phyloP scores from a whole-genome alignment of 2,113 vertebrate genomes.

The Cavia porcellus region DNA sequence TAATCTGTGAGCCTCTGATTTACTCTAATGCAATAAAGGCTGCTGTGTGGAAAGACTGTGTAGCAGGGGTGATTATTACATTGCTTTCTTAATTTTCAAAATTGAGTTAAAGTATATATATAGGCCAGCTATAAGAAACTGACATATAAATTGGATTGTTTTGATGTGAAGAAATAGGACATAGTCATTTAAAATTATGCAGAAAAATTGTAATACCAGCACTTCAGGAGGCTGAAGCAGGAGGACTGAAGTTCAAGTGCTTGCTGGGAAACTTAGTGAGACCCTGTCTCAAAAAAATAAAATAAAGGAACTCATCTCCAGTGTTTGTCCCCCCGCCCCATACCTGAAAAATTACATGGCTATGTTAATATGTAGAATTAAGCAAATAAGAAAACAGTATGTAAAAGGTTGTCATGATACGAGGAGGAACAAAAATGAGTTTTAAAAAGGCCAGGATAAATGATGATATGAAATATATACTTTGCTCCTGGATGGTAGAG shows the following conservation, averaged over 20 bases:
- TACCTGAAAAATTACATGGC: background rate
- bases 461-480: background rate
- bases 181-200: background rate
- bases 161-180: slow-evolving; percentile 7
- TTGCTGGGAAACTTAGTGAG: background rate
- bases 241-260: background rate
- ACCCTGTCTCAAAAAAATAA: background rate
- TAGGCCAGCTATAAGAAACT: background rate
- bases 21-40: background rate
- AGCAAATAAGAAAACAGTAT: background rate
- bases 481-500: background rate
- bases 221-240: background rate
- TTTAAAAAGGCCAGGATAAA: background rate
- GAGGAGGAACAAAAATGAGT: background rate
- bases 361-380: background rate
- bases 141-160: background rate
- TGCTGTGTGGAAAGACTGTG: background rate
- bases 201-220: background rate
- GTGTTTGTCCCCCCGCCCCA: background rate
- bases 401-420: background rate
- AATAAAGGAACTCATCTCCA: background rate
- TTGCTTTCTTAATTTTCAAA: slow-evolving; percentile 31
- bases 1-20: background rate
- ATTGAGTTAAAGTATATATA: background rate
- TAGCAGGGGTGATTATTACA: background rate